Base-by-base conservation (phyloP, 1,140 invertebrate genomes). In the Pogonognathellus flavescens region DNA sequence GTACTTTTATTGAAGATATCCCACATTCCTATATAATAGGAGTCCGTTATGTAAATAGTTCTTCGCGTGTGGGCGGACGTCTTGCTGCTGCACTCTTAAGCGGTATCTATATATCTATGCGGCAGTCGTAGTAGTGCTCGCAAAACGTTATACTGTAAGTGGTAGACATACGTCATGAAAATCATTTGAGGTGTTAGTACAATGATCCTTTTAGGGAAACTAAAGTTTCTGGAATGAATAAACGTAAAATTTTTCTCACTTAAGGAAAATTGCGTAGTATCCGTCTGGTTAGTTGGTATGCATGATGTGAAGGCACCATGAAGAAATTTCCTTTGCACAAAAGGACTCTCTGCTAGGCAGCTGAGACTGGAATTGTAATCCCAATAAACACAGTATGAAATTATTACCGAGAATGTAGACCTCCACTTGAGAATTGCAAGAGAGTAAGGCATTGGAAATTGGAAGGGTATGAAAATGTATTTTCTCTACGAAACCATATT, bases 231-330 rank as follows among this genome's bases (percentile, higher is more conserved):
- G 41, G 31, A n/a, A 76, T 76, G 70, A 50, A 76, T 76, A 76
- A 49, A 76, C n/a, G 11, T 8, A 14, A 49, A n/a, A 49, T 76
- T 66, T 76, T 76, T 76, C 70, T 76, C 41, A 76, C 41, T 76
- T 50, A 18, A 31, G 41, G 31, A 50, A 76, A 76, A 76, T 70
- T 70, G 25, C 41, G 41, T 76, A 76, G 49, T 76, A 76, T 76
- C 70, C 41, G 41, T 31, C 22, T 49, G 70, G 70, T 76, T 76
- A 76, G 70, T 76, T 76, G 70, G 70, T 76, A 76, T 76, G 31
- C 70, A 76, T 76, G 70, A 7, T 76, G 70, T 11, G 41, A 76
- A 49, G 31, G n/a, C n/a, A 76, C 41, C 41, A 49, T 76, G 70
- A 49, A 41, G 31, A 41, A 76, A 76, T 76, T 41, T 50, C 66